phyloP scores from a whole-genome alignment of 2,888 invertebrate genomes.

The Campopleginae sp. region DNA sequence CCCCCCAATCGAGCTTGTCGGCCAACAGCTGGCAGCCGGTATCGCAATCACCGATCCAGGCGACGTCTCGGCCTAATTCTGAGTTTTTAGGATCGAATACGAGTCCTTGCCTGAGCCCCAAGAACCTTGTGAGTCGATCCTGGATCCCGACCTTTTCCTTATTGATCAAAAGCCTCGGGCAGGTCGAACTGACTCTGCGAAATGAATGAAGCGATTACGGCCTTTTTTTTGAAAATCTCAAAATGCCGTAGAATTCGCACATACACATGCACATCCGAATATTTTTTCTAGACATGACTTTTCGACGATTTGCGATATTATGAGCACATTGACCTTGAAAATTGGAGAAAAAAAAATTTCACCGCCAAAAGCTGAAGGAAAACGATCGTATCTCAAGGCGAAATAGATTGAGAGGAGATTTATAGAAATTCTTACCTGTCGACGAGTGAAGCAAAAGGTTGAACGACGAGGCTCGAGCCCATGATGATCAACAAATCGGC shows the following conservation, averaged over 20 bases:
- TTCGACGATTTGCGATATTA: too few relatives aligned
- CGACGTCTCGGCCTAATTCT: constrained; percentile 89
- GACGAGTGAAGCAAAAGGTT: constrained; percentile 96
- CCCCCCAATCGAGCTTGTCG: constrained; percentile 92
- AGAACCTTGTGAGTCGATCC: constrained; percentile 81
- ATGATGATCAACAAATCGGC: constrained; percentile 97
- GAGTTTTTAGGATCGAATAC: constrained; percentile 88
- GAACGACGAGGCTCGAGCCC: constrained; percentile 97
- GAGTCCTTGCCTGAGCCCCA: constrained; percentile 86
- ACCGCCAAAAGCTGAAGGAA: too few relatives aligned
- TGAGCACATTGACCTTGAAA: too few relatives aligned
- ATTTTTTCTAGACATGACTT: too few relatives aligned
- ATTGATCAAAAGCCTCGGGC: constrained; percentile 94
- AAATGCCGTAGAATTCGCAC: too few relatives aligned
- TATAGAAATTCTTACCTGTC: constrained; percentile 86
- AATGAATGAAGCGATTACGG: constrained; percentile 26
- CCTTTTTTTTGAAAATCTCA: too few relatives aligned
- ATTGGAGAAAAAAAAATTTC: too few relatives aligned
- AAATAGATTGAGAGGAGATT: constrained; percentile 18
- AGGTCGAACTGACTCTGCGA: constrained; percentile 88
- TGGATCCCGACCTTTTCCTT: constrained; percentile 87
- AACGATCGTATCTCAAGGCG: not conserved
- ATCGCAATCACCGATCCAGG: constrained; percentile 93
- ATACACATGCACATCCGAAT: too few relatives aligned
- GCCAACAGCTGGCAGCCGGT: constrained; percentile 91